These are phyloP conservation scores for Drosophila chauvacae DNA, from an alignment of 1,140 invertebrate genomes.

Conservation along the genomic window DNA sequence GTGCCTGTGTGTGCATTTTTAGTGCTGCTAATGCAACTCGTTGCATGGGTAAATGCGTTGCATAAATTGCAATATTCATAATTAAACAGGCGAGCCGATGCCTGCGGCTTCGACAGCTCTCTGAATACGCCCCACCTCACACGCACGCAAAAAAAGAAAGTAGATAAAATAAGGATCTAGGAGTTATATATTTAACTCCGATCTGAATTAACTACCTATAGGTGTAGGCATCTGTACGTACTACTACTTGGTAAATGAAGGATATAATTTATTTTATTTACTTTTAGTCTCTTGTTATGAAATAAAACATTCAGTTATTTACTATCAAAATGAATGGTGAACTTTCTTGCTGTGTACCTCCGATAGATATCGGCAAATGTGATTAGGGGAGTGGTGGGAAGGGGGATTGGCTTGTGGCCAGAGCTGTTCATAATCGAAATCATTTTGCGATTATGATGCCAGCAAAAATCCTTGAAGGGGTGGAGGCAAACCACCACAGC, in stretches of 20 bases:
- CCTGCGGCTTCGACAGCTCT: constrained; percentile 35
- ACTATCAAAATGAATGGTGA: too few relatives aligned
- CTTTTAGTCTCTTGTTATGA: background rate
- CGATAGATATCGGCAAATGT: background rate
- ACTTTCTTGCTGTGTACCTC: background rate
- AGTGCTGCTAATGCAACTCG: constrained; percentile 56
- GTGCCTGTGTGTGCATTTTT: constrained; percentile 40
- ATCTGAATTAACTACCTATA: too few relatives aligned
- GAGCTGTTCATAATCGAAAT: constrained; percentile 49
- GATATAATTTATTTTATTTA: background rate
- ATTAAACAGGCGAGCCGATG: constrained; percentile 56
- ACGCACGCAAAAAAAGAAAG: background rate
- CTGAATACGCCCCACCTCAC: constrained; percentile 4
- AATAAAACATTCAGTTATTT: background rate
- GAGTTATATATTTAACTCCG: too few relatives aligned
- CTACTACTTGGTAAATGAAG: too few relatives aligned
- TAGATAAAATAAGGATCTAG: background rate
- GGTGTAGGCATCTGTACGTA: too few relatives aligned
- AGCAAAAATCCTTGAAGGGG: constrained; percentile 11
- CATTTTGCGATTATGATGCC: constrained; percentile 35
- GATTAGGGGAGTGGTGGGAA: background rate
- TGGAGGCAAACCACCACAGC: constrained; percentile 10
- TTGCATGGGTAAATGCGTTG: constrained; percentile 51
- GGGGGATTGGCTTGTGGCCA: constrained; percentile 27
- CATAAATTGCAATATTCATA: constrained; percentile 74